Base-by-base conservation (phyloP, 2,113 vertebrate genomes). In the Reinhardtius hippoglossoides region DNA sequence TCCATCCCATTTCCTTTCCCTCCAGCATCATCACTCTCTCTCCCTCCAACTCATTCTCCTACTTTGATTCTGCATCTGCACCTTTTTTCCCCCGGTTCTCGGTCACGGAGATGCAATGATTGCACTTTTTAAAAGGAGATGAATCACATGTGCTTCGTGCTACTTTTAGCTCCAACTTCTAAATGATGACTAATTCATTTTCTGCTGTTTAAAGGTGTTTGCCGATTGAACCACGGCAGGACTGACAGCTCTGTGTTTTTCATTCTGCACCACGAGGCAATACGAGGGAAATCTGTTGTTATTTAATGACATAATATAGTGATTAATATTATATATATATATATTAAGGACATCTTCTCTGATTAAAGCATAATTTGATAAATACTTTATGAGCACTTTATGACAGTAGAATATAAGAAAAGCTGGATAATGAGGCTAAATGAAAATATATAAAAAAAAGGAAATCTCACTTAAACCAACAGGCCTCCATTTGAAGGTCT, bases 1-100 rank as follows among this genome's bases (percentile, higher is more conserved):
- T 87, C 85, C 85, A 79, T 73, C 80, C 79, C 64, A 86, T 72
- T 89, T 79, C 73, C 75, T 84, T 72, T 85, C 37, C 35, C 61
- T 35, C 62, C 40, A 59, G 79, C 72, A 67, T 74, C 74, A 13
- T 66, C 31, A 63, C 50, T 54, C 20, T 54, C 20, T 54, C 50
- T 54, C 20, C 2, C 50, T 24, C 61, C 58, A 54, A 4, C 55
- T 69, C 21, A 1, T 16, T 62, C 24, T 1, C 67, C 44, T 9
- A n/a, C 69, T 42, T 15, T 64, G 44, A 74, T 52, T 71, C 44
- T 4, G 55, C 31, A 74, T 82, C 78, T 70, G 63, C 82, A 82
- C 85, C 35, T 68, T 63, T 74, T 67, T 50, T 58, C 6, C 27
- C 27, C 23, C 20, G 62, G 46, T 35, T 63, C 23, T 20, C 9